Conservation (phyloP, 2,113 vertebrate genomes). For the Poeciliopsis retropinna region DNA sequence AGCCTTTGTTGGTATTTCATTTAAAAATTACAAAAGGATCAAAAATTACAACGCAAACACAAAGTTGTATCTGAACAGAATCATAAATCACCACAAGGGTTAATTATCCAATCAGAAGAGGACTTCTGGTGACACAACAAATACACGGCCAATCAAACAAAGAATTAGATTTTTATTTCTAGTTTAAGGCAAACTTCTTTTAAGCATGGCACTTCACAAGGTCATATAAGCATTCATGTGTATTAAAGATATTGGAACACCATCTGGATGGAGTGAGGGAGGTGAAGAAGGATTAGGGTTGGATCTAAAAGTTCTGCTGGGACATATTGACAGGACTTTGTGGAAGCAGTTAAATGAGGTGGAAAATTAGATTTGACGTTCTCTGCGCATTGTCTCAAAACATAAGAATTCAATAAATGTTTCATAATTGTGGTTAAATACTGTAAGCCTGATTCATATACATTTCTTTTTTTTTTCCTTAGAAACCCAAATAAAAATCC, state of each 20-base stretch:
- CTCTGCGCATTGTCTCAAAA: not conserved
- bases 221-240: not conserved
- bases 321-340: not conserved
- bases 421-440: not conserved
- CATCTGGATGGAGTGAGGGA: not conserved
- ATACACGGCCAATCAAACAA: too few species aligned
- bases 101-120: not conserved
- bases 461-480: not conserved
- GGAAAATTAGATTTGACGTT: not conserved
- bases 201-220: too few species aligned
- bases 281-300: not conserved
- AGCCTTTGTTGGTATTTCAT: too few species aligned
- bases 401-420: too few species aligned
- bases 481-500: not conserved
- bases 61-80: not conserved
- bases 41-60: too few species aligned
- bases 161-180: too few species aligned
- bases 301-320: not conserved
- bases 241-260: not conserved
- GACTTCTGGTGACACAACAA: too few species aligned
- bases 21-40: too few species aligned
- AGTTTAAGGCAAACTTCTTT: too few species aligned
- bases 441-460: not conserved
- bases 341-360: not conserved
- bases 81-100: not conserved